Evolutionary conservation across 2,888 invertebrate genomes (phyloP), one percentile per base, ranked within the genome.

Genomic region (Lagria hirta): DNA sequence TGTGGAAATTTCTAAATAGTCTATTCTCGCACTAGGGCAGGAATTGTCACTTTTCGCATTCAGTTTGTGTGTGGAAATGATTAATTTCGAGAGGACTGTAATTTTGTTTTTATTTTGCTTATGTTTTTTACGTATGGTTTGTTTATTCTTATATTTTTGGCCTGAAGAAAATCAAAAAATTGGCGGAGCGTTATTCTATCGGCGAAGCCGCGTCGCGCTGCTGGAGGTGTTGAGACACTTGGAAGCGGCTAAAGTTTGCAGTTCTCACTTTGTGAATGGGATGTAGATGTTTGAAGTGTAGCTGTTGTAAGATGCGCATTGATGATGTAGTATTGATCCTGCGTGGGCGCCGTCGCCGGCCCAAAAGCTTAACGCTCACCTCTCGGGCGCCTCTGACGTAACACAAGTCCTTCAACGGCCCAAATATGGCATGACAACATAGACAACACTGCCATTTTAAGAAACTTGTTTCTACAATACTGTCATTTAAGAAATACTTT

Each of bases 351-450:
- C n/a, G n/a, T 37, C 43, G 34, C 28, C 45, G 47, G 43, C 47
- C 47, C 47, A 43, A 47, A 47, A 47, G 43, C 47, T 47, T 29
- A 47, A 60, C 53, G 58, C 57, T 54, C 55, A 58, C 62, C 58
- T 55, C 51, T 49, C 59, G 62, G 52, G 60, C 63, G 64, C 62
- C 61, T 56, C 58, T 65, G 65, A 65, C 65, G 65, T 61, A 64
- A 64, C 57, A 57, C 52, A 51, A 63, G 64, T 61, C 64, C 61
- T 62, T 63, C 62, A 34, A 32, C 43, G 42, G 46, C 58, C 54
- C 55, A 54, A 57, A 55, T 54, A 53, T 54, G 44, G 53, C 36
- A 41, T 41, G 33, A 33, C 41, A 41, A 35, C 35, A 11, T 13
- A 27, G 28, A 36, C 27, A 36, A 41, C 41, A 41, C 32, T 41